Evolutionary conservation across 2,888 invertebrate genomes (phyloP), one percentile per base, ranked within the genome.

Genomic region (Chrysolina haemoptera): DNA sequence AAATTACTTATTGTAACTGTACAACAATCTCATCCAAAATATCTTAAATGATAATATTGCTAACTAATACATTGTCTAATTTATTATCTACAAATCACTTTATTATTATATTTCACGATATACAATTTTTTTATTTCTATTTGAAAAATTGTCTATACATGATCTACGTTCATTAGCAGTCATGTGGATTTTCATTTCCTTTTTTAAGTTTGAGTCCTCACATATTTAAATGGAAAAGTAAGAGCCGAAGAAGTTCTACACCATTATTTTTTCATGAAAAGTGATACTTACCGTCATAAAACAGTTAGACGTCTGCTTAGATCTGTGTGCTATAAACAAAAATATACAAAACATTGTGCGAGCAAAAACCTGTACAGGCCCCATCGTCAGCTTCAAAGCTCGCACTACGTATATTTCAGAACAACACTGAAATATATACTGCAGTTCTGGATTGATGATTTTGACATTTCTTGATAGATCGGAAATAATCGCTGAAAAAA

Each of bases 61-160:
- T 82, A 82, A 80, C 78, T 79, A 83, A 83, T 83, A 85, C 85
- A 73, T 76, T 78, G 68, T 78, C 76, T 79, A 75, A 53, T 43
- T 67, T 68, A 59, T 66, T 75, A 75, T 73, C 74, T 77, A 77
- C 77, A 77, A 48, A 50, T 71, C 65, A 46, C 43, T 35, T 27
- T 35, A 35, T 14, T n/a, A 35, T 9, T 59, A 18, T 55, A 40
- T 27, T 5, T 46, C n/a, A 43, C 41, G 12, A n/a, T 14, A 62
- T 62, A 41, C n/a, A 62, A 66, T 35, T 16, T 16, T 35, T 27
- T 35, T n/a, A n/a, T n/a, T n/a, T n/a, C n/a, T n/a, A n/a, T n/a
- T n/a, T n/a, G n/a, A n/a, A n/a, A n/a, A n/a, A n/a, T n/a, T n/a
- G n/a, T n/a, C n/a, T n/a, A n/a, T n/a, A n/a, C n/a, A n/a, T n/a